These are phyloP conservation scores for Platanista minor DNA, from an alignment of 2,113 vertebrate species.

Conservation along the genomic window DNA sequence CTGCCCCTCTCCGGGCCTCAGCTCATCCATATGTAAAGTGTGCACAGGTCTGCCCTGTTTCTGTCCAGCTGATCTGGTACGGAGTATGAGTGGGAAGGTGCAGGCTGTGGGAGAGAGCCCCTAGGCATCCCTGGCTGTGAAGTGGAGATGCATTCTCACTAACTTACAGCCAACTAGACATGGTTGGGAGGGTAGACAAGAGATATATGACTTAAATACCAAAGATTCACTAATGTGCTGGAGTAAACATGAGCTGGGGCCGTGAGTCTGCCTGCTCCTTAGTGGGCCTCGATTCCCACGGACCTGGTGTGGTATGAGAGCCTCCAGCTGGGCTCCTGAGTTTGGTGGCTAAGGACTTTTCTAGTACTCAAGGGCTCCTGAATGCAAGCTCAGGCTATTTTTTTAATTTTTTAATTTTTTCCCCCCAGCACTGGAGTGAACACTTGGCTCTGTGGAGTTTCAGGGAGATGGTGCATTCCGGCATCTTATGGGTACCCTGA, in stretches of 20 bases:
- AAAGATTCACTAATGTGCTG: background rate
- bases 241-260: background rate
- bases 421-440: background rate
- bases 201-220: background rate
- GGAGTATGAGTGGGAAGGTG: background rate
- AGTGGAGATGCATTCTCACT: background rate
- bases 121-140: background rate
- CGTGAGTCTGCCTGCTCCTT: accelerated
- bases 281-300: accelerated
- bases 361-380: background rate
- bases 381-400: background rate
- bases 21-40: background rate
- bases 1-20: background rate
- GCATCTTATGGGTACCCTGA: background rate
- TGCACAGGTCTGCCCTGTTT: background rate
- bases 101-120: background rate
- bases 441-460: background rate
- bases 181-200: background rate
- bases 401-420: no score
- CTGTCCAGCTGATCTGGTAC: background rate
- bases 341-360: background rate
- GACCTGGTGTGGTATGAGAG: background rate
- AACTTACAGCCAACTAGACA: background rate
- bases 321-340: background rate
- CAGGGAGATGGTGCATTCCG: background rate